phyloP scores from a whole-genome alignment of 2,797 vertebrate species.

The Pelobates cultripes region DNA sequence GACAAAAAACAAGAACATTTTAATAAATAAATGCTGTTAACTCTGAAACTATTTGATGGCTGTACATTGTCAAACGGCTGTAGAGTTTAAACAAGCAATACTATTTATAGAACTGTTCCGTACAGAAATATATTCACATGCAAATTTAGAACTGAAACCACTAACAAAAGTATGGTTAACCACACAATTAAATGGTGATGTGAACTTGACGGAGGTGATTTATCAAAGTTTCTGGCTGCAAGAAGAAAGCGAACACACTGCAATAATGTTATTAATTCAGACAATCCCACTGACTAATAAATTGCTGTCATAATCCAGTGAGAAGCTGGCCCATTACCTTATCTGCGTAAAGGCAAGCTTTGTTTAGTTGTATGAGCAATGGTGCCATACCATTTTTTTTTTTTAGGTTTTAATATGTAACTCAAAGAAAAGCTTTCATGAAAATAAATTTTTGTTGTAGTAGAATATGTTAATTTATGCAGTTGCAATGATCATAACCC shows the following conservation, averaged over 20 bases:
- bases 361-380: too few species aligned
- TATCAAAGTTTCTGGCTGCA: background rate
- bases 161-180: background rate
- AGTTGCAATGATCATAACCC: too few species aligned
- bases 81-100: background rate
- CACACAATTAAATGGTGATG: background rate
- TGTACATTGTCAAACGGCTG: background rate
- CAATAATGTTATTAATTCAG: background rate
- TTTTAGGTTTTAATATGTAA: too few species aligned
- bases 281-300: background rate
- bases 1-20: background rate
- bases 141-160: background rate
- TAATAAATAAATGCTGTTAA: background rate
- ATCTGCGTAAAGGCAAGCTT: too few species aligned
- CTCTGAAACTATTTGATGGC: background rate
- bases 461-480: too few species aligned
- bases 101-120: slow-evolving; percentile 1
- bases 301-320: background rate
- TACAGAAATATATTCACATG: background rate
- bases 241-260: background rate
- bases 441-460: too few species aligned
- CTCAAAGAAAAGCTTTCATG: too few species aligned
- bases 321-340: too few species aligned
- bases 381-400: too few species aligned
- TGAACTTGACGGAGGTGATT: slow-evolving; percentile 6